Percentiles rank a stretch among this genome's conserved stretches.
Evolutionary conservation across 2,797 vertebrate species (phyloP).

Genomic region (Tamandua tetradactyla): DNA sequence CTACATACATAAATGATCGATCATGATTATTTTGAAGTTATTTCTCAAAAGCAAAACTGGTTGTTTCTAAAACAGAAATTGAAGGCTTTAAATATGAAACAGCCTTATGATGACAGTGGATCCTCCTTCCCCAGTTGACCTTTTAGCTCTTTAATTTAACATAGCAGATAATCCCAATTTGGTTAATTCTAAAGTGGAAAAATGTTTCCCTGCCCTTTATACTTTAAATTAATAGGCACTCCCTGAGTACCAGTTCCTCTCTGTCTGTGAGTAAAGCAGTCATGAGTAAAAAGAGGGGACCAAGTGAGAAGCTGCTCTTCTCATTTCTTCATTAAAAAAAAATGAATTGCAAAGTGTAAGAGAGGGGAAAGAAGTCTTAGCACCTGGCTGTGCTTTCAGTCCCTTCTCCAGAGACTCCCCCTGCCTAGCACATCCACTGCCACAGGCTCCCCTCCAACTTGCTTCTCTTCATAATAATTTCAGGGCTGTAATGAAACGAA

Average conservation of each 20-base stretch:
- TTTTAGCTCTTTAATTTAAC: conserved; percentile 56
- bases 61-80: conserved; percentile 28
- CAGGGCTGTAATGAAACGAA: not conserved
- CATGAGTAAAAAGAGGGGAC: not conserved
- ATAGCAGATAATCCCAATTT: conserved; percentile 13
- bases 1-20: not conserved
- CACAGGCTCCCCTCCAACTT: not conserved
- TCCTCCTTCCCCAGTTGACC: not conserved
- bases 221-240: conserved; percentile 33
- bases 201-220: conserved; percentile 36
- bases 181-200: conserved; percentile 41
- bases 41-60: conserved; percentile 4
- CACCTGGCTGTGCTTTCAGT: not conserved
- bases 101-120: not conserved
- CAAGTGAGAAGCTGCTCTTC: not conserved
- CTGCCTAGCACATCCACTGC: not conserved
- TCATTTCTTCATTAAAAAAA: conserved; percentile 5
- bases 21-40: not conserved
- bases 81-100: not conserved
- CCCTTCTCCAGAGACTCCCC: not conserved
- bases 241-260: not conserved
- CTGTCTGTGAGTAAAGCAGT: not conserved
- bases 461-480: not conserved
- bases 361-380: not conserved
- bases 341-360: not conserved